phyloP scores from a whole-genome alignment of 2,797 vertebrate species.

The Argentina silus region DNA sequence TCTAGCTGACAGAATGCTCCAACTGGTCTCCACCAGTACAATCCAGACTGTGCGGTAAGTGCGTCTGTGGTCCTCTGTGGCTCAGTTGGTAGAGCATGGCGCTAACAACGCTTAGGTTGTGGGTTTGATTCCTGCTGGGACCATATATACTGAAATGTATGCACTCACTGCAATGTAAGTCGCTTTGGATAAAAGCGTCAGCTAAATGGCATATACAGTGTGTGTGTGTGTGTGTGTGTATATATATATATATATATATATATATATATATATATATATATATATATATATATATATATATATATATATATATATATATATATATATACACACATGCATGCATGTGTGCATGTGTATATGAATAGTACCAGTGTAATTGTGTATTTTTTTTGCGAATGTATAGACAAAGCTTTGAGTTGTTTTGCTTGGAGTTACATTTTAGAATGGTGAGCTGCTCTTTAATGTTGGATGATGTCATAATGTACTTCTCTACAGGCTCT shows the following conservation, averaged over 20 bases:
- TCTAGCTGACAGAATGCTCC: slow-evolving; percentile 32
- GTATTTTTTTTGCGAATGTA: background rate
- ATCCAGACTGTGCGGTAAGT: slow-evolving; percentile 52
- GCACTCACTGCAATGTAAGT: too few species aligned
- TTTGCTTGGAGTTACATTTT: background rate
- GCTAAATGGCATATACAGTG: too few species aligned
- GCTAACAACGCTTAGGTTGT: too few species aligned
- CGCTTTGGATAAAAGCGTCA: too few species aligned
- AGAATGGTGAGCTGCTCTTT: background rate
- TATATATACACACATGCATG: too few species aligned
- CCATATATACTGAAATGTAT: too few species aligned
- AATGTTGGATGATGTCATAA: background rate
- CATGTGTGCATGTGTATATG: background rate
- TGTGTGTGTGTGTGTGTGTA: background rate
- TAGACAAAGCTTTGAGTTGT: background rate
- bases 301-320: too few species aligned
- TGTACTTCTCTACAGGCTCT: slow-evolving; percentile 44
- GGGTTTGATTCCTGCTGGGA: too few species aligned
- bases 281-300: too few species aligned
- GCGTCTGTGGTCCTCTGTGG: too few species aligned
- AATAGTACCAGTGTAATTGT: too few species aligned
- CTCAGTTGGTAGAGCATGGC: too few species aligned
- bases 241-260: background rate
- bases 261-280: background rate
- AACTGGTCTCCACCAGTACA: slow-evolving; percentile 34